Percentiles rank a stretch among this genome's conserved stretches.
Evolutionary conservation across 1,140 invertebrate genomes (phyloP).

Genomic region (Lycorma delicatula): DNA sequence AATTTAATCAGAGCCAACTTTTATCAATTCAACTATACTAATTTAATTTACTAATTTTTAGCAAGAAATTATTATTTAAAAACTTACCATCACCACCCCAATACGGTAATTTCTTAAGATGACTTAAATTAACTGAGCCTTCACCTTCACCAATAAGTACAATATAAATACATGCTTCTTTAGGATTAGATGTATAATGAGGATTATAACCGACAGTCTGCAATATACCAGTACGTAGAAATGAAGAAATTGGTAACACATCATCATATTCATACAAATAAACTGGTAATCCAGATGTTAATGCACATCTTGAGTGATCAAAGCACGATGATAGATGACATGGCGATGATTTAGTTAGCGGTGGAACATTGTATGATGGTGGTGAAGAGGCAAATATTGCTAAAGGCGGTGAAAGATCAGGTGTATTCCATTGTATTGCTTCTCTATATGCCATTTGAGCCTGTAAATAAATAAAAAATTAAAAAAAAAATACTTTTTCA

Average conservation of each 20-base stretch:
- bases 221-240: slow-evolving; percentile 24
- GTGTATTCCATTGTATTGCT: slow-evolving; percentile 79
- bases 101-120: slow-evolving; percentile 54
- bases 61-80: too few species aligned
- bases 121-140: slow-evolving; percentile 10
- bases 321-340: slow-evolving; percentile 89
- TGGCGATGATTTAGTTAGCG: slow-evolving; percentile 11
- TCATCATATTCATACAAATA: slow-evolving; percentile 60
- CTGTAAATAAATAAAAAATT: slow-evolving; percentile 44
- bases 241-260: slow-evolving; percentile 17
- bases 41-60: too few species aligned
- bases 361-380: slow-evolving; percentile 24
- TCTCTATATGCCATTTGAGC: slow-evolving; percentile 82
- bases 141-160: slow-evolving; percentile 40
- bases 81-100: slow-evolving; percentile 82
- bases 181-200: slow-evolving; percentile 73
- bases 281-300: slow-evolving; percentile 87
- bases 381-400: slow-evolving; percentile 48
- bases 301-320: slow-evolving; percentile 87
- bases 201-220: slow-evolving; percentile 56
- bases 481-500: too few species aligned
- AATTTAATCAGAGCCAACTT: too few species aligned
- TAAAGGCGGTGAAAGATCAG: slow-evolving; percentile 73
- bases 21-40: too few species aligned
- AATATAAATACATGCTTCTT: slow-evolving; percentile 80